Base-by-base conservation (phyloP, 2,113 vertebrate species). In the Actenoides lindsayi region DNA sequence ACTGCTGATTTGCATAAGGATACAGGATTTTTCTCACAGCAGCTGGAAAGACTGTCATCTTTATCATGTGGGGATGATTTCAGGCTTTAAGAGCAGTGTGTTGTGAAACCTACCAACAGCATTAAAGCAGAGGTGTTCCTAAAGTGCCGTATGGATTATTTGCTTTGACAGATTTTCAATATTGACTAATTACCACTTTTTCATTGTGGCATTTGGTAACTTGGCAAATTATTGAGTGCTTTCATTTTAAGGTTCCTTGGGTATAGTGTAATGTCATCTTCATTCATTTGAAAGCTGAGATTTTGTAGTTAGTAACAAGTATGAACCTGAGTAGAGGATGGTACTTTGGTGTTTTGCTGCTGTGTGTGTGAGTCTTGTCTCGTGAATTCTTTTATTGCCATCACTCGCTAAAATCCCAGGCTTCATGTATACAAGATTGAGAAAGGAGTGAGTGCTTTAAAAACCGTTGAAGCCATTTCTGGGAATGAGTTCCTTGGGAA, bases 1-100 rank as follows among this genome's bases (percentile, higher is more conserved):
- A 44, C 64, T 79, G n/a, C 65, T 54, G 71, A 87, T 96, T 95
- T 94, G 42, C 77, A 88, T 96, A 90, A 94, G 67, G 92, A 59
- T 80, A 62, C 60, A 67, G 87, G 37, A 79, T 95, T 93, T 82
- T 91, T 93, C 85, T 94, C 68, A 28, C 90, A 90, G 94, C 85
- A 91, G 54, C 90, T 96, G 90, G 28, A 63, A 54, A 74, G 68
- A 35, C 71, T 90, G 8, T 93, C 44, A 53, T 92, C 75, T 77
- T 86, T 50, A 90, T 87, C 67, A 70, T 56, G 71, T 92, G 82
- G 92, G 71, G 81, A 93, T 77, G 75, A 90, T 85, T 93, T 96
- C 41, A 56, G 50, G n/a, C 85, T 86, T 63, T 35, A 33, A 73
- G 74, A 83, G 25, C 16, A 46, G 28, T 30, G 42, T 85, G 92